Base-by-base conservation (phyloP, 2,797 vertebrate genomes). In the Sebastes diaconus region DNA sequence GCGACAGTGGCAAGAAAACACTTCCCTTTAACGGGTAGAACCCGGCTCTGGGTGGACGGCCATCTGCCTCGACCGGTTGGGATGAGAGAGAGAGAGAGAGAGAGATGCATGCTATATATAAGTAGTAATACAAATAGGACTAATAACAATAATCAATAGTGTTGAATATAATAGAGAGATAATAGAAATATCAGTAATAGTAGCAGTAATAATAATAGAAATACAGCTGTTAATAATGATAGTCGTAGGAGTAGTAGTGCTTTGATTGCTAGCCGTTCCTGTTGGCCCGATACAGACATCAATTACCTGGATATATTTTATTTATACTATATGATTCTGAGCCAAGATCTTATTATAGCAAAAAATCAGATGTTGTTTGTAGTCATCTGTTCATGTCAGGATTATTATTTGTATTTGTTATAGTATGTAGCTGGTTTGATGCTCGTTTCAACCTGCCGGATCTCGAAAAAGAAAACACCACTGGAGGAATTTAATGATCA, bases 401-500 rank as follows among this genome's bases (percentile, higher is more conserved):
- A 13, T 30, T 29, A 57, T 66, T 27, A 24, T 54, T 29, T 29
- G 7, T 25, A 32, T 42, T 16, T 24, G 14, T 63, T 12, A 2
- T 2, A 5, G 9, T 22, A 16, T 24, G 60, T 10, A 18, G 30
- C 39, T 13, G 50, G 39, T 20, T 27, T 68, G 25, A 61, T 74
- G 65, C 57, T 55, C 34, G 63, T 61, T 72, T 24, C 30, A 55
- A 57, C 29, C 60, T 8, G 11, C 9, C 24, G 3, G 46, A 68
- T 77, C 78, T 25, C 50, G 50, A 55, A 74, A 74, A 54, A 11
- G 20, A 73, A 79, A 68, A 60, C 27, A 39, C 22, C 50, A 25
- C 10, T 13, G 55, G 60, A 70, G 34, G 36, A 67, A 67, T 57
- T 63, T 67, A 72, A 69, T 59, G 74, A 75, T n/a, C 59, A 59